Base-by-base conservation (phyloP, 2,888 invertebrate species). In the Phaonia tiefii region DNA sequence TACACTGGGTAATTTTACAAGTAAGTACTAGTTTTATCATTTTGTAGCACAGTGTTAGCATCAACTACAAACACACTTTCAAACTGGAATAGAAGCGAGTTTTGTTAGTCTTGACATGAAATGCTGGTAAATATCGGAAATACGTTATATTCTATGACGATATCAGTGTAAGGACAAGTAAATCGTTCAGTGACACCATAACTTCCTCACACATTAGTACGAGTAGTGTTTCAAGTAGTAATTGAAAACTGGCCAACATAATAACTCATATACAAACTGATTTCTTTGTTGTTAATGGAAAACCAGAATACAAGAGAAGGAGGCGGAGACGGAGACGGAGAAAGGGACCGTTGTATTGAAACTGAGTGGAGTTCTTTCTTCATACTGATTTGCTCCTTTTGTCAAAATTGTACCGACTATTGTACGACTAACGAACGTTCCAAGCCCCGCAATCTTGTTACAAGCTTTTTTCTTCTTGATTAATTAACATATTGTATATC, bases 371-470 rank as follows among this genome's bases (percentile, higher is more conserved):
- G 31, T 65, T 25, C 73, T 69, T 69, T 63, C 58, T 76, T 69
- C 69, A 22, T 46, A 46, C 13, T 25, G 26, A 46, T 26, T 65
- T 65, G 54, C 46, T 65, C 22, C n/a, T 31, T 46, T 22, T 46
- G 25, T 22, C 25, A 46, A 65, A 46, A 65, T 46, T 65, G 42
- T n/a, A 49, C 49, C 1, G n/a, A n/a, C n/a, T 67, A 42, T 60
- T 75, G 58, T 10, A 39, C 39, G 46, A 31, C 31, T 5, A 63
- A 67, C 60, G 71, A 25, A 72, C n/a, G 60, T 69, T 76, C 67
- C 17, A 78, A 75, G 72, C 49, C 77, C 80, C 67, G 54, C 75
- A 72, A 75, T 60, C 60, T 81, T 77, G 71, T 75, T 71, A 49
- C 65, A 56, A 49, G n/a, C n/a, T 75, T 75, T 56, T 11, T 67